Base-by-base conservation (phyloP, 2,888 invertebrate species). In the Acleris emargana region DNA sequence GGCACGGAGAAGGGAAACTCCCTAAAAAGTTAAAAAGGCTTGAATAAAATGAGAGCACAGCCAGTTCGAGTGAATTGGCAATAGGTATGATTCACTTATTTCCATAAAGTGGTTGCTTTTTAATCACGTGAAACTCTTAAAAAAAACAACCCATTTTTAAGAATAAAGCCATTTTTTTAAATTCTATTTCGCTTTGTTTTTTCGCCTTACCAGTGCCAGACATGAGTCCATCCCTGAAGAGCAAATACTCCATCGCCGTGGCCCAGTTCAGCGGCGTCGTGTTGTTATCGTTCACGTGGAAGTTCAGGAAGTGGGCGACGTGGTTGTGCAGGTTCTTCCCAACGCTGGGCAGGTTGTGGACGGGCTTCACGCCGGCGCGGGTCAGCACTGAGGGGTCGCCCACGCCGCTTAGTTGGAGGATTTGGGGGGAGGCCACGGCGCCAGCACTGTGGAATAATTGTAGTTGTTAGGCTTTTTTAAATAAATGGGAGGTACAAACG, bases 391-490 rank as follows among this genome's bases (percentile, higher is more conserved):
- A 94, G 2, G 93, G 94, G 38, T 96, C 96, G 0, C 98, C 98
- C 13, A 99, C 93, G 11, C 99, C 99, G 72, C 98, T 98, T 50
- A 98, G 93, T 77, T 99, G 94, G 16, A 99, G 94, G 54, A 99
- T 91, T 82, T 99, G 99, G 0, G 99, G 99, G 0, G 98, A 97
- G 72, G 97, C 99, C 1, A 99, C 97, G 13, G 99, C 97, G 0
- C 99, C 97, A 9, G 94, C 96, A 69, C 94, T 94, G 42, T 13
- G 38, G 4, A 4, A 9, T 13, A 9, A 13, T 38, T 13, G 3
- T 38, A 32, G 13, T 32, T 32, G 32, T 13, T 32, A 32, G 11
- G 5, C 0, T 25, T 25, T 25, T 25, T 25, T 6, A 25, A 6
- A 6, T 1, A 25, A 25, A 6, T 25, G 7, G 25, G 25, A 25